These are phyloP conservation scores for Agonopterix subpropinquella DNA, from an alignment of 2,888 invertebrate genomes.

Conservation along the genomic window DNA sequence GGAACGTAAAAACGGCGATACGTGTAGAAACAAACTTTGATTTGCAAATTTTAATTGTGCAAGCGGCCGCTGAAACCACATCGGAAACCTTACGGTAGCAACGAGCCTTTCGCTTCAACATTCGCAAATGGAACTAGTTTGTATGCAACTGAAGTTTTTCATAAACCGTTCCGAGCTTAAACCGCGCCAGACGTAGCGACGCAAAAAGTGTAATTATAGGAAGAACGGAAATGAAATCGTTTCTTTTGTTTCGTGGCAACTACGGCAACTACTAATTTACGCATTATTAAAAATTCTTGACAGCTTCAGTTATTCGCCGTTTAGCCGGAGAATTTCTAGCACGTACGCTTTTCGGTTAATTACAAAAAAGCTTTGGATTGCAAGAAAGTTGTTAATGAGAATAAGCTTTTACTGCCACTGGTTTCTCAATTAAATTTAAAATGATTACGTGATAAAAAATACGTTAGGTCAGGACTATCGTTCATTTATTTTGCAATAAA, in stretches of 20 bases:
- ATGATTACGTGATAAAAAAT: too few species aligned
- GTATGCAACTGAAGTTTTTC: slow-evolving; percentile 57
- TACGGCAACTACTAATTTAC: slow-evolving; percentile 31
- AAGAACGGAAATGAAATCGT: slow-evolving; percentile 50
- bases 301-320: slow-evolving; percentile 9
- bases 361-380: too few species aligned
- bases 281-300: slow-evolving; percentile 43
- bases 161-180: slow-evolving; percentile 44
- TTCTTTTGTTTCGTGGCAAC: slow-evolving; percentile 32
- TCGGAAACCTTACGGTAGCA: slow-evolving; percentile 21
- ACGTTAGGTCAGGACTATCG: too few species aligned
- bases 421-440: too few species aligned
- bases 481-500: too few species aligned
- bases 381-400: too few species aligned
- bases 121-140: slow-evolving; percentile 50
- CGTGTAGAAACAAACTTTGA: slow-evolving; percentile 15
- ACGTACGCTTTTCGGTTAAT: too few species aligned
- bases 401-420: too few species aligned
- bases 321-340: too few species aligned
- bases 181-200: slow-evolving; percentile 36
- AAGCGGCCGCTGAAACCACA: slow-evolving; percentile 25
- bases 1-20: too few species aligned
- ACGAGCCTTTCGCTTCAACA: slow-evolving; percentile 33
- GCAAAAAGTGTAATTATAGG: slow-evolving; percentile 58
- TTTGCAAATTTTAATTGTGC: slow-evolving; percentile 38